Evolutionary conservation across 2,888 invertebrate species (phyloP).

Genomic region (Auanema sp.): DNA sequence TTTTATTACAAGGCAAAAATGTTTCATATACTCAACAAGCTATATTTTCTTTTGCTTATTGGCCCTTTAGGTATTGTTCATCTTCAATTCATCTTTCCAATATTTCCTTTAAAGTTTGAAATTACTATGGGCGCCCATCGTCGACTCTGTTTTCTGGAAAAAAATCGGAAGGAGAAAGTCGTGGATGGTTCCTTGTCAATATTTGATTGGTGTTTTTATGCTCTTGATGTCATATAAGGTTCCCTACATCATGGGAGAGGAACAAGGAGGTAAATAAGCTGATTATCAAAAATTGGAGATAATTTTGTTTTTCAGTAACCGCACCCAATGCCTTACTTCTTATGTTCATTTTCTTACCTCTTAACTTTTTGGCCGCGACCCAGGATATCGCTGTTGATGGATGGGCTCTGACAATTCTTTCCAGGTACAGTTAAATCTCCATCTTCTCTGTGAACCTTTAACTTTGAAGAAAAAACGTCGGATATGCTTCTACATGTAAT

Average conservation of each 20-base stretch:
- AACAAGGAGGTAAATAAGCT: conserved; percentile 23
- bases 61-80: conserved; percentile 79
- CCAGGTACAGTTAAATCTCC: conserved; percentile 72
- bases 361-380: conserved; percentile 95
- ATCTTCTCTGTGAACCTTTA: conserved; percentile 14
- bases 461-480: conserved; percentile 81
- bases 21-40: conserved; percentile 91
- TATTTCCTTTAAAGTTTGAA: conserved; percentile 73
- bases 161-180: conserved; percentile 81
- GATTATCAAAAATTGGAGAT: not conserved
- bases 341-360: conserved; percentile 82
- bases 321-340: conserved; percentile 76
- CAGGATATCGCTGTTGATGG: conserved; percentile 99
- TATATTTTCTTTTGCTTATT: conserved; percentile 68
- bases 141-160: conserved; percentile 83
- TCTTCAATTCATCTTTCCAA: not conserved
- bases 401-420: conserved; percentile 98
- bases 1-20: conserved; percentile 87
- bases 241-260: conserved; percentile 58
- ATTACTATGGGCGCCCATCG: conserved; percentile 95
- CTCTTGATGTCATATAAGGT: conserved; percentile 76
- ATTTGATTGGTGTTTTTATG: conserved; percentile 76
- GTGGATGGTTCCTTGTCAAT: conserved; percentile 72
- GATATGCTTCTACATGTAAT: conserved; percentile 97
- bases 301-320: conserved; percentile 5